These are phyloP conservation scores for Hexactinellida sp. DNA, from an alignment of 37 sponge, comb jelly and placozoan genomes.

Conservation along the genomic window DNA sequence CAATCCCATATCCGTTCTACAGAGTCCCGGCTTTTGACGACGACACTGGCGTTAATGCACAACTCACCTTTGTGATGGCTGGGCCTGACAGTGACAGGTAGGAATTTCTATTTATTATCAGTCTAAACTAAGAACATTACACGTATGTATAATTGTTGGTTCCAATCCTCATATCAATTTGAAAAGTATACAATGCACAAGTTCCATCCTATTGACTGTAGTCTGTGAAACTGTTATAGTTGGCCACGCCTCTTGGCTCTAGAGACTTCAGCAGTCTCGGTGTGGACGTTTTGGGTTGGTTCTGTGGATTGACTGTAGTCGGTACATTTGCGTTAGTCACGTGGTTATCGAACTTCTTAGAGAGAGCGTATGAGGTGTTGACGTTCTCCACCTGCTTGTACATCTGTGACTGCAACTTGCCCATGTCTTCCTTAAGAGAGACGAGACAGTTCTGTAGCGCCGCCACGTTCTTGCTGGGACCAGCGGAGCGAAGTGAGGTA, in stretches of 20 bases:
- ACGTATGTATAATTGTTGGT: too few relatives aligned
- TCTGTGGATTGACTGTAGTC: background rate
- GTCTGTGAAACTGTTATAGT: background rate
- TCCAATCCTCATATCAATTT: background rate
- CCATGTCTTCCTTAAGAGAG: background rate
- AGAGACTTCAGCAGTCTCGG: background rate
- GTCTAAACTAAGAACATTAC: too few relatives aligned
- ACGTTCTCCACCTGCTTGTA: background rate
- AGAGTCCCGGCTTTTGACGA: background rate
- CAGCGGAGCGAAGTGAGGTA: background rate
- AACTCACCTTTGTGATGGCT: background rate
- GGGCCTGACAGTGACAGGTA: slow-evolving; percentile 7
- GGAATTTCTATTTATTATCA: background rate
- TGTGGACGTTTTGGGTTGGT: background rate
- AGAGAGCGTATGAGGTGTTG: background rate
- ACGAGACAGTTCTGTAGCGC: background rate
- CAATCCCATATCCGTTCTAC: background rate
- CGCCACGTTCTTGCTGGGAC: background rate
- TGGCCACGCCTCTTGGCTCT: background rate
- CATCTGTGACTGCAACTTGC: background rate
- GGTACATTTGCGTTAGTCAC: background rate
- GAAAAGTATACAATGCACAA: background rate
- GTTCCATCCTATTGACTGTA: background rate
- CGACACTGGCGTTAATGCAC: background rate
- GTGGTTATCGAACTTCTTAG: slow-evolving; percentile 5